Conservation (phyloP, 2,797 vertebrate genomes). For the Chromobotia macracanthus region DNA sequence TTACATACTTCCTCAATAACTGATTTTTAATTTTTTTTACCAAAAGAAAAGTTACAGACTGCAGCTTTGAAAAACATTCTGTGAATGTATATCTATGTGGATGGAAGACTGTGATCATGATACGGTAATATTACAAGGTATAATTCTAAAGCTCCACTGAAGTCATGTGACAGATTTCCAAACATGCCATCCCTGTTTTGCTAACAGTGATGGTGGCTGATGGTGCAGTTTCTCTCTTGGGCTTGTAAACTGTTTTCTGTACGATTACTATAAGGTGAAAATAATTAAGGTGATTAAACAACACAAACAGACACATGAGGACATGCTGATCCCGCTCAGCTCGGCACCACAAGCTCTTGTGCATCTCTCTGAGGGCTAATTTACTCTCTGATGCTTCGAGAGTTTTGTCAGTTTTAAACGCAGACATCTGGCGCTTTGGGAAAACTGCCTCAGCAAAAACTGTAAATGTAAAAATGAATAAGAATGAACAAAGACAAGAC, state of each 20-base stretch:
- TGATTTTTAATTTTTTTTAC: too few relatives aligned
- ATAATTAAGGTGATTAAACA: slow-evolving; percentile 49
- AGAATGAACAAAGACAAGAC: neutral
- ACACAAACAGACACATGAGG: slow-evolving; percentile 41
- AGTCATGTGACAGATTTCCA: neutral
- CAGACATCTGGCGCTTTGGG: neutral
- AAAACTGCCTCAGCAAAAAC: neutral
- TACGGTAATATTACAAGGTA: too few relatives aligned
- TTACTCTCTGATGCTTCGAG: neutral
- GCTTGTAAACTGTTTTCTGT: slow-evolving; percentile 2
- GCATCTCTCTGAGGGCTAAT: slow-evolving; percentile 4
- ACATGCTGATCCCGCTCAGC: slow-evolving; percentile 40
- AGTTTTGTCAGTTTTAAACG: neutral
- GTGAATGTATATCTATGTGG: too few relatives aligned
- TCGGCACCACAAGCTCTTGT: slow-evolving; percentile 13
- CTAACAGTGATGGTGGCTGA: slow-evolving; percentile 20
- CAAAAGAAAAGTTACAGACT: too few relatives aligned
- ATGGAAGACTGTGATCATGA: too few relatives aligned
- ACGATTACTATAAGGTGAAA: slow-evolving; percentile 41
- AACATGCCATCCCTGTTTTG: too few relatives aligned
- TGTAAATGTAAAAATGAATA: neutral
- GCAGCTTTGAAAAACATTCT: too few relatives aligned
- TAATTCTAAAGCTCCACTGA: neutral
- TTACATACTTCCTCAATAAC: too few relatives aligned
- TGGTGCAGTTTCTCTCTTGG: slow-evolving; percentile 6